Conservation (phyloP, 2,888 invertebrate species). For the Acanthococcus lagerstroemiae region DNA sequence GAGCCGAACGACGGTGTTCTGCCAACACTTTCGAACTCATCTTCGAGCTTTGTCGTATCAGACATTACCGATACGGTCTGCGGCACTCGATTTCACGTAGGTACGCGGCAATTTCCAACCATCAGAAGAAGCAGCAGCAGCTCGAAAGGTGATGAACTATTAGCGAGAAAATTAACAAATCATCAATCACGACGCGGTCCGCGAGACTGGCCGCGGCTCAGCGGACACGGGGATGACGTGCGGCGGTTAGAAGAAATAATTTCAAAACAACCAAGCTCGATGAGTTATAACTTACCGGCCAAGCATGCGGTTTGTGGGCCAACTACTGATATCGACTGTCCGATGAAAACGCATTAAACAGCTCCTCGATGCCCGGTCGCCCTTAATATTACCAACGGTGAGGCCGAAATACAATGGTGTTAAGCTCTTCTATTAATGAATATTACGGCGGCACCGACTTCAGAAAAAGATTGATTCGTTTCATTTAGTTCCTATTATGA, state of each 20-base stretch:
- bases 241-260: slow-evolving; percentile 12
- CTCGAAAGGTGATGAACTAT: slow-evolving; percentile 27
- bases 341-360: not conserved
- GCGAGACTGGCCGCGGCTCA: not conserved
- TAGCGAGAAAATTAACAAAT: slow-evolving; percentile 28
- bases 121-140: not conserved
- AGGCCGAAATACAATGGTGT: not conserved
- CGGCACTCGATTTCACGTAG: no score
- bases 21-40: no score
- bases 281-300: slow-evolving; percentile 20
- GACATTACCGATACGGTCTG: no score
- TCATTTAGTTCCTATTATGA: slow-evolving; percentile 28
- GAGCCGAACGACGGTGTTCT: no score
- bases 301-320: slow-evolving; percentile 8
- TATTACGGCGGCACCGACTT: slow-evolving; percentile 8
- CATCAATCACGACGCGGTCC: slow-evolving; percentile 21
- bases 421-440: not conserved
- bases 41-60: no score
- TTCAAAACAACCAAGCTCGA: slow-evolving; percentile 18
- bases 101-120: no score
- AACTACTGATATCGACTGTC: slow-evolving; percentile 13
- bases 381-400: not conserved
- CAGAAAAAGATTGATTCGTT: slow-evolving; percentile 29
- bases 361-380: not conserved
- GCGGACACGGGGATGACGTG: not conserved